A percentile compares a stretch with the other conserved stretches of the same genome.
Evolutionary conservation across 2,113 vertebrate genomes (phyloP).

Genomic region (Lagopus muta): DNA sequence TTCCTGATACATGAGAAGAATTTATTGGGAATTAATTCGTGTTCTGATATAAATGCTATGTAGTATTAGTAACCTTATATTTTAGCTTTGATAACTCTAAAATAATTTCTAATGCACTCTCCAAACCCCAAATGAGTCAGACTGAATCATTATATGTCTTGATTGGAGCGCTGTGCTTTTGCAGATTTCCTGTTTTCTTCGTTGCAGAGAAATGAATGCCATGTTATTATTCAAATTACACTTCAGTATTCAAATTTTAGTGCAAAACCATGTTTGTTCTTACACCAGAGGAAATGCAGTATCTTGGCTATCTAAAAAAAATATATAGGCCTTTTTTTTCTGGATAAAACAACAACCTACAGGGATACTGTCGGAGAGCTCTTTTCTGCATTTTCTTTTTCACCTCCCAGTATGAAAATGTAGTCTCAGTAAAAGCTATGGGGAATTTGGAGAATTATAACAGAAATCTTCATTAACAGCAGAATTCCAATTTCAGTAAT

Average conservation of each 20-base stretch:
- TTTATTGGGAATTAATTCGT: neutral
- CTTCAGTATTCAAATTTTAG: neutral
- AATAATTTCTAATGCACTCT: neutral
- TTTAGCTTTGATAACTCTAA: neutral
- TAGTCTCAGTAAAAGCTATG: neutral
- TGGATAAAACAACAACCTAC: neutral
- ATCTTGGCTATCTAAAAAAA: neutral
- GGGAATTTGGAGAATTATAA: neutral
- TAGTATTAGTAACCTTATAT: neutral
- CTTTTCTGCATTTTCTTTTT: neutral
- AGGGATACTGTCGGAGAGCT: neutral
- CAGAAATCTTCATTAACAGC: neutral
- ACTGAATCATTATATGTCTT: neutral
- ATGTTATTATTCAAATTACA: neutral
- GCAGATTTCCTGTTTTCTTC: neutral
- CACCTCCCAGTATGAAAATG: neutral
- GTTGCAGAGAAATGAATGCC: neutral
- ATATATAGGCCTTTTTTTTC: neutral
- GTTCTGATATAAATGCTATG: neutral
- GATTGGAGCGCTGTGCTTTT: neutral
- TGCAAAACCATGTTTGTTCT: neutral
- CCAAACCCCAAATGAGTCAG: neutral
- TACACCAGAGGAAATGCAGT: neutral
- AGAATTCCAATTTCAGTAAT: neutral
- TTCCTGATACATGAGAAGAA: neutral